Percentiles rank a stretch among this genome's conserved stretches.
These are phyloP conservation scores for Porites australiensis DNA, from an alignment of 64 coral and sea anemone genomes.

Conservation along the genomic window DNA sequence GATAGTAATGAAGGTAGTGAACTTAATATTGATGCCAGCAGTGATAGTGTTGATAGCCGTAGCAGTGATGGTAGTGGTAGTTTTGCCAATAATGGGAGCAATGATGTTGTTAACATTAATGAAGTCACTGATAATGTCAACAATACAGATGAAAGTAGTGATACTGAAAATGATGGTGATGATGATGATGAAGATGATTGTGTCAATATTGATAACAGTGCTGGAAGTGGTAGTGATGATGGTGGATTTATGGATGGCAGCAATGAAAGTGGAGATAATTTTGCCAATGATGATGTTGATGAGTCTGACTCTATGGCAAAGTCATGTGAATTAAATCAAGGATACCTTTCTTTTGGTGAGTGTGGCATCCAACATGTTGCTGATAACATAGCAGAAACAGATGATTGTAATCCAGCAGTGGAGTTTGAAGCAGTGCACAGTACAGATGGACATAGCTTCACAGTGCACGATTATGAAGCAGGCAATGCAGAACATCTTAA, in stretches of 20 bases:
- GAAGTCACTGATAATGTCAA: background rate
- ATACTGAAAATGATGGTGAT: background rate
- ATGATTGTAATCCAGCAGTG: background rate
- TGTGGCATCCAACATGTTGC: background rate
- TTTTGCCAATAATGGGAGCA: background rate
- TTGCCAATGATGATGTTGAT: background rate
- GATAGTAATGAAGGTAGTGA: too few relatives aligned
- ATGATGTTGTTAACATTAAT: background rate
- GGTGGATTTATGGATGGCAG: too few relatives aligned
- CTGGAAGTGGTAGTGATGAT: background rate
- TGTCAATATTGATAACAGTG: too few relatives aligned
- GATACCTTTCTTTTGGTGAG: background rate
- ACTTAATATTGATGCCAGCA: background rate
- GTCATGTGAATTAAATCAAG: background rate
- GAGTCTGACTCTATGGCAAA: background rate
- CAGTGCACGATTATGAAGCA: background rate
- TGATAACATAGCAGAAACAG: background rate
- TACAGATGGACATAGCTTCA: background rate
- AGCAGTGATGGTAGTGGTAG: background rate
- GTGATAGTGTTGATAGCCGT: background rate
- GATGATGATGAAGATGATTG: background rate
- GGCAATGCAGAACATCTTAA: background rate
- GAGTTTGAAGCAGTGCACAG: background rate
- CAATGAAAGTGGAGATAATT: background rate
- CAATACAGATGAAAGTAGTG: background rate